phyloP scores from a whole-genome alignment of 2,797 vertebrate genomes.

The Leptatherina wallacei region DNA sequence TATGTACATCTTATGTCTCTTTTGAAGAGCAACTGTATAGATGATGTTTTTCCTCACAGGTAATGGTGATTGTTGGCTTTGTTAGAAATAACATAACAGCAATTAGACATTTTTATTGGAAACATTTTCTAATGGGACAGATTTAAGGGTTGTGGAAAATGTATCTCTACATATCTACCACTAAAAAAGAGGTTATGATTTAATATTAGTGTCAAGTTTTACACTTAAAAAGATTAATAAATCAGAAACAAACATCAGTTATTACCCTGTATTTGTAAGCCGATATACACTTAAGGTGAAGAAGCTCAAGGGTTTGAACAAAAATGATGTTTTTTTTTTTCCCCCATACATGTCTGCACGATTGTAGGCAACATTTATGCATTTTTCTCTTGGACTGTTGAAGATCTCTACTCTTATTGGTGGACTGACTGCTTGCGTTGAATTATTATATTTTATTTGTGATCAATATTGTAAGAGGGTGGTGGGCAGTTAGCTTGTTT shows the following conservation, averaged over 20 bases:
- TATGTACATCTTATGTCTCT: conserved; percentile 41
- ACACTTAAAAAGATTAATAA: conserved; percentile 20
- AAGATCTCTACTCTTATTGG: conserved; percentile 12
- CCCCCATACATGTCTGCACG: conserved; percentile 18
- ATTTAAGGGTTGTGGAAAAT: conserved; percentile 20
- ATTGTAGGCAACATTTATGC: conserved; percentile 31
- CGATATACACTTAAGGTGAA: conserved; percentile 21
- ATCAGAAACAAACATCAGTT: conserved; percentile 4
- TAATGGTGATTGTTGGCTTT: conserved; percentile 22
- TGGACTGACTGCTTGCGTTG: conserved; percentile 41
- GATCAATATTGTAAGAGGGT: conserved; percentile 31
- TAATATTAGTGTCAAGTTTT: conserved; percentile 34
- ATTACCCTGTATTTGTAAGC: conserved; percentile 31
- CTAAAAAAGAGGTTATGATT: conserved; percentile 3
- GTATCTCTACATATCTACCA: conserved; percentile 40
- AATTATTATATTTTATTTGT: conserved; percentile 49
- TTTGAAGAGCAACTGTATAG: conserved; percentile 28
- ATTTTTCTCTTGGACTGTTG: conserved; percentile 40
- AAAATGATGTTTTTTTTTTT: conserved; percentile 2
- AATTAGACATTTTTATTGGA: conserved; percentile 15
- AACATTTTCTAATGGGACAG: conserved; percentile 29
- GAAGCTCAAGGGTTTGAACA: conserved; percentile 9
- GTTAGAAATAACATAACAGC: conserved; percentile 18
- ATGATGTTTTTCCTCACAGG: neutral
- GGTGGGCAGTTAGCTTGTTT: conserved; percentile 7